These are phyloP conservation scores for Hippoglossus hippoglossus DNA, from an alignment of 2,797 vertebrate species.

Conservation along the genomic window DNA sequence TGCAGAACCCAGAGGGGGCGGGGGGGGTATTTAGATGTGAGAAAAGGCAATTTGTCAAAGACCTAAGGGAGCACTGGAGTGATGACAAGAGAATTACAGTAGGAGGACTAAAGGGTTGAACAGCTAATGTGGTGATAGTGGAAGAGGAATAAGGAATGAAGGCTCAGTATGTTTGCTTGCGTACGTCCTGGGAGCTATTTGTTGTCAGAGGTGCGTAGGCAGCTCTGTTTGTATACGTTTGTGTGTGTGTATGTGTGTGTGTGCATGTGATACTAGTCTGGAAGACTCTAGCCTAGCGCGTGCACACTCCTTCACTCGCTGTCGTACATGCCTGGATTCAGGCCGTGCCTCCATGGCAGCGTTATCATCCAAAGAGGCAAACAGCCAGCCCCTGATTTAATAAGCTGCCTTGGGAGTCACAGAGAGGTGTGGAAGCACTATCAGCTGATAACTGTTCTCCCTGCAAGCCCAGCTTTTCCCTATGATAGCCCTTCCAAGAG, in stretches of 20 bases:
- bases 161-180: slow-evolving; percentile 27
- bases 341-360: slow-evolving; percentile 43
- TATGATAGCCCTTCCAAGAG: slow-evolving; percentile 69
- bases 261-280: slow-evolving; percentile 38
- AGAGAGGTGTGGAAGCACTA: slow-evolving; percentile 72
- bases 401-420: slow-evolving; percentile 79
- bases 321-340: slow-evolving; percentile 46
- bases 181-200: slow-evolving; percentile 58
- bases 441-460: slow-evolving; percentile 79
- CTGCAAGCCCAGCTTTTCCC: slow-evolving; percentile 60
- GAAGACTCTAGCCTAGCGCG: slow-evolving; percentile 29
- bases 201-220: slow-evolving; percentile 66
- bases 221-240: slow-evolving; percentile 48
- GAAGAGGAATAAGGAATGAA: slow-evolving; percentile 22
- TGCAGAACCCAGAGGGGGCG: not conserved
- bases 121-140: slow-evolving; percentile 37
- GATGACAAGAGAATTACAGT: slow-evolving; percentile 66
- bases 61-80: slow-evolving; percentile 53
- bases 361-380: slow-evolving; percentile 77
- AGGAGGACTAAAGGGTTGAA: slow-evolving; percentile 41
- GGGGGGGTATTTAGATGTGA: slow-evolving; percentile 54
- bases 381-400: slow-evolving; percentile 80
- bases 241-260: slow-evolving; percentile 20
- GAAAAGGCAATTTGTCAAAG: slow-evolving; percentile 70
- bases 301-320: slow-evolving; percentile 43